Evolutionary conservation across 2,888 invertebrate genomes (phyloP).

Genomic region (Leucania comma): DNA sequence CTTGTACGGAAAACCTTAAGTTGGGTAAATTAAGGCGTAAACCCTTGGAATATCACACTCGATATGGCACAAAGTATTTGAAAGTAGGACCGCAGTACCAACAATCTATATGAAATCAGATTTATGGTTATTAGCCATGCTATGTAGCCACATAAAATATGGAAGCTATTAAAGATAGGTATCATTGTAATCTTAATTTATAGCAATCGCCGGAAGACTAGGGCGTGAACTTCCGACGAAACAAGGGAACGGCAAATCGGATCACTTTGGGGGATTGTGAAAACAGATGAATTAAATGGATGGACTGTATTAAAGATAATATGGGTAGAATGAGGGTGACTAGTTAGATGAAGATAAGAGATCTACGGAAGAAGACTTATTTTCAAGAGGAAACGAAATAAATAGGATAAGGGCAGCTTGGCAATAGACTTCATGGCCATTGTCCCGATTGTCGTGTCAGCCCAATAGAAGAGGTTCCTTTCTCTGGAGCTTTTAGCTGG

Average conservation of each 20-base stretch:
- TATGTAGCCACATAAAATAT: conserved; percentile 12
- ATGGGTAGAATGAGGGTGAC: not conserved
- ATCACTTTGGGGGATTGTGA: conserved; percentile 25
- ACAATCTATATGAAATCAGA: not conserved
- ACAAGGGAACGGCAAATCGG: conserved; percentile 41
- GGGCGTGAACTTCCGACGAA: conserved; percentile 54
- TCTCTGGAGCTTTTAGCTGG: no score
- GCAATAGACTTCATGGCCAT: no score
- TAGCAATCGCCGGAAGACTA: conserved; percentile 30
- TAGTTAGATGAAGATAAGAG: not conserved
- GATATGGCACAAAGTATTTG: no score
- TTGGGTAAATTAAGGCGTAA: no score
- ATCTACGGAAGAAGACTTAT: not conserved
- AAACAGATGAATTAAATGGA: not conserved
- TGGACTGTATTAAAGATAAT: not conserved
- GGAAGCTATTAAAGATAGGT: conserved; percentile 18
- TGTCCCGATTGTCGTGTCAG: no score
- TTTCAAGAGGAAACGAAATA: not conserved
- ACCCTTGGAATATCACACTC: no score
- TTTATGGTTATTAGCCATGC: conserved; percentile 13
- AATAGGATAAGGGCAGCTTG: not conserved
- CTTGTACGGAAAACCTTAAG: no score
- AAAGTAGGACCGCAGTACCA: no score
- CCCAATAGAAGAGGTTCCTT: no score
- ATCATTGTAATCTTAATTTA: conserved; percentile 51